Evolutionary conservation across 1,140 invertebrate species (phyloP).

Genomic region (Zaprionus africanus): DNA sequence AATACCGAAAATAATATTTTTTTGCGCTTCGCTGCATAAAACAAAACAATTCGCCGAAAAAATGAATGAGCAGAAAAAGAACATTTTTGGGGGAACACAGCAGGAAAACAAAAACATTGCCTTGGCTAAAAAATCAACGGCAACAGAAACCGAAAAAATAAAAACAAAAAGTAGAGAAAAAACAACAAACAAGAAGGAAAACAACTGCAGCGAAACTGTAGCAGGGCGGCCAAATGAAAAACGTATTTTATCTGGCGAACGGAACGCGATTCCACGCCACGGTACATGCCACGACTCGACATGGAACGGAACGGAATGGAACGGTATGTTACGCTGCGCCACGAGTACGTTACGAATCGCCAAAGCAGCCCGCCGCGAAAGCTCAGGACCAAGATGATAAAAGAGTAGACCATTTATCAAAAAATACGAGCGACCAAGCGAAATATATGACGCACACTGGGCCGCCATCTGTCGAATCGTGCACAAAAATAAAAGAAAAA

Average conservation of each 20-base stretch:
- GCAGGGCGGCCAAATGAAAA: slow-evolving; percentile 69
- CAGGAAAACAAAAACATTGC: slow-evolving; percentile 42
- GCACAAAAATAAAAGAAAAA: slow-evolving; percentile 9
- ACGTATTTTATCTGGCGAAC: slow-evolving; percentile 73
- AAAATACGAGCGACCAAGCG: slow-evolving; percentile 57
- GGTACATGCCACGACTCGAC: slow-evolving; percentile 1
- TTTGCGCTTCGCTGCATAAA: slow-evolving; percentile 72
- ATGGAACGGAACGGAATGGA: slow-evolving; percentile 12
- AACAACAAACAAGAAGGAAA: slow-evolving; percentile 29
- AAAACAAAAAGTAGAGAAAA: slow-evolving; percentile 25
- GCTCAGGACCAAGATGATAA: slow-evolving; percentile 81
- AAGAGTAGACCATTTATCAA: slow-evolving; percentile 81
- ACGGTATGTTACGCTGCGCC: slow-evolving; percentile 40
- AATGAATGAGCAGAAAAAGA: slow-evolving; percentile 37
- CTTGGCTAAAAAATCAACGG: slow-evolving; percentile 70
- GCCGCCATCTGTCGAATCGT: slow-evolving; percentile 13
- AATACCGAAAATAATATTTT: slow-evolving; percentile 80
- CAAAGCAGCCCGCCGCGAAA: slow-evolving; percentile 58
- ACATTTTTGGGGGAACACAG: slow-evolving; percentile 26
- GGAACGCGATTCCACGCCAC: slow-evolving; percentile 2
- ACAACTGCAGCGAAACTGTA: slow-evolving; percentile 72
- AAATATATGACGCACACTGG: slow-evolving; percentile 71
- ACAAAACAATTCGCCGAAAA: slow-evolving; percentile 55
- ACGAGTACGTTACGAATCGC: slow-evolving; percentile 11
- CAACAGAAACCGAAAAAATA: slow-evolving; percentile 54